Conservation (phyloP, 1,140 invertebrate species). For the Calephelis virginiensis region DNA sequence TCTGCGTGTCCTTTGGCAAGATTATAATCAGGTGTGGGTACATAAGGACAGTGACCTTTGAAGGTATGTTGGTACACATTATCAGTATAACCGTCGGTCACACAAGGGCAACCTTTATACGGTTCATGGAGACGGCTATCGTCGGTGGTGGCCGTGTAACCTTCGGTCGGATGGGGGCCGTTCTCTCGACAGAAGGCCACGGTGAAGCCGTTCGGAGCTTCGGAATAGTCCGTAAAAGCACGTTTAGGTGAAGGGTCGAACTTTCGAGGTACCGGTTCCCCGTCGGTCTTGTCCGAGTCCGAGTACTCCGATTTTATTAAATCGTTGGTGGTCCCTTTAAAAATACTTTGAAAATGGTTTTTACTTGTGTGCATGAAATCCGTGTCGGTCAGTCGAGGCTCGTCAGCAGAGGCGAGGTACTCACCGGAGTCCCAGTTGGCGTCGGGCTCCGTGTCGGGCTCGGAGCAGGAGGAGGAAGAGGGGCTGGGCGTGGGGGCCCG, state of each 20-base stretch:
- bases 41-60: neutral
- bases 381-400: constrained; percentile 3
- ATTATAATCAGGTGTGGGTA: neutral
- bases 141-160: neutral
- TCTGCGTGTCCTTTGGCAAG: neutral
- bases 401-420: constrained; percentile 42
- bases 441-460: constrained; percentile 80
- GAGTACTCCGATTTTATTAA: too few relatives aligned
- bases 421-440: constrained; percentile 87
- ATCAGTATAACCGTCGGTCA: neutral
- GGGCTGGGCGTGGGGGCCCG: constrained; percentile 52
- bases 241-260: neutral
- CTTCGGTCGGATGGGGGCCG: neutral
- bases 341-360: too few relatives aligned
- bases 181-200: neutral
- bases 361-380: too few relatives aligned
- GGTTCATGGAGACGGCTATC: neutral
- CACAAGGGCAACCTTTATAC: neutral
- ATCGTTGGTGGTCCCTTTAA: too few relatives aligned
- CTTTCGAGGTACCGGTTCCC: neutral
- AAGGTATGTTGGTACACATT: neutral
- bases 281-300: too few relatives aligned
- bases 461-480: constrained; percentile 69
- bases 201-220: neutral
- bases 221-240: neutral